phyloP scores from a whole-genome alignment of 1,140 invertebrate genomes.

The Aphelinus certus region DNA sequence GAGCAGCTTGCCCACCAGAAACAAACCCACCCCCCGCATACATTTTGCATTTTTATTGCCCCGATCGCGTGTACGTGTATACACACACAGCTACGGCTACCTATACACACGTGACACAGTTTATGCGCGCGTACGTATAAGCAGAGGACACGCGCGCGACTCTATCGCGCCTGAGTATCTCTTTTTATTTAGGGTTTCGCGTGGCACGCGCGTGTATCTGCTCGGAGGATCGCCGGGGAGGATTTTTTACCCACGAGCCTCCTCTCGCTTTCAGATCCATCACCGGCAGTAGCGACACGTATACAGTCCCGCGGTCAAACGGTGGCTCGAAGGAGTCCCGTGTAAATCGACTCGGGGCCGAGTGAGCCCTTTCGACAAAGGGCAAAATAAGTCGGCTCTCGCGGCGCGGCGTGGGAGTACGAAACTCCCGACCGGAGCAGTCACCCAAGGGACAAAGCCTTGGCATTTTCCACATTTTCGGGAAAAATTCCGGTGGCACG shows the following conservation, averaged over 20 bases:
- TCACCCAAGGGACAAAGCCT: too few relatives aligned
- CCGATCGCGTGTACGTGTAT: slow-evolving; percentile 29
- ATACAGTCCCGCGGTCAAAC: too few relatives aligned
- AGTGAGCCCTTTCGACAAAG: too few relatives aligned
- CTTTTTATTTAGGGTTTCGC: slow-evolving; percentile 25
- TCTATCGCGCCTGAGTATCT: slow-evolving; percentile 24
- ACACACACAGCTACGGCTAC: slow-evolving; percentile 26
- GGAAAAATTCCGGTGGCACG: background rate
- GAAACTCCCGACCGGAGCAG: background rate
- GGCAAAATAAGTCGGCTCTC: too few relatives aligned
- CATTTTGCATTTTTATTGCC: slow-evolving; percentile 62
- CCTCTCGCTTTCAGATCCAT: background rate
- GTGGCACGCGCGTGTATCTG: slow-evolving; percentile 2
- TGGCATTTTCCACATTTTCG: background rate
- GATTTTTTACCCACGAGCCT: background rate
- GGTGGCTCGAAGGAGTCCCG: too few relatives aligned
- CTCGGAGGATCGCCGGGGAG: background rate
- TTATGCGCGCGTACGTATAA: background rate
- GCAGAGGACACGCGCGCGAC: background rate
- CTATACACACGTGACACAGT: slow-evolving; percentile 36
- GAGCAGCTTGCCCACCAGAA: too few relatives aligned
- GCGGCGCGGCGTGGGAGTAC: background rate
- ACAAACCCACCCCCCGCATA: slow-evolving; percentile 42
- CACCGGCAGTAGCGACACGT: too few relatives aligned
- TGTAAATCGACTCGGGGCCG: too few relatives aligned